Conservation (phyloP, 2,888 invertebrate genomes). For the Nymphalis c-album region DNA sequence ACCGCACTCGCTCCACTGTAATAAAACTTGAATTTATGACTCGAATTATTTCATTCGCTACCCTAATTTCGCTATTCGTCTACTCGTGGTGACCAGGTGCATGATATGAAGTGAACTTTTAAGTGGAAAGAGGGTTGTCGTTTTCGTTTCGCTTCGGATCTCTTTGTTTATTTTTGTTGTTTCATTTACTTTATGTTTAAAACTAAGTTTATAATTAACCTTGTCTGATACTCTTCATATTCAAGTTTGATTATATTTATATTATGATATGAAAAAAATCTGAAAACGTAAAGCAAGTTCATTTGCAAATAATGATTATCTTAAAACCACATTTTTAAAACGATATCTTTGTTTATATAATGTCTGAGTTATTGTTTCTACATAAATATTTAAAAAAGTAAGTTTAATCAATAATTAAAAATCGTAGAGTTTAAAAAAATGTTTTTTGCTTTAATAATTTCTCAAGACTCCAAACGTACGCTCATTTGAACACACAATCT, state of each 20-base stretch:
- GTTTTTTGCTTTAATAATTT: background rate
- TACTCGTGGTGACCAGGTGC: conserved; percentile 69
- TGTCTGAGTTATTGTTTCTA: no score
- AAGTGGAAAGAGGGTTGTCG: conserved; percentile 59
- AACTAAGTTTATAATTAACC: background rate
- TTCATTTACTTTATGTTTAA: background rate
- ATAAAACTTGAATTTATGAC: conserved; percentile 79
- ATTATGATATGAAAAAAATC: no score
- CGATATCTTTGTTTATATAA: no score
- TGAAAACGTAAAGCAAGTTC: no score
- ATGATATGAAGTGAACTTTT: conserved; percentile 68
- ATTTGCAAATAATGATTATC: no score
- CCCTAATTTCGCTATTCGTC: conserved; percentile 67
- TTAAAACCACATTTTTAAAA: no score
- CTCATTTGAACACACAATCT: background rate
- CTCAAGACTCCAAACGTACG: background rate
- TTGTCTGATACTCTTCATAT: no score
- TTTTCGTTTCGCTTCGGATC: conserved; percentile 58
- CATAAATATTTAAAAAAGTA: no score
- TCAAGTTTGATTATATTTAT: background rate
- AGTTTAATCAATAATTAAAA: no score
- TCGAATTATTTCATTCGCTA: conserved; percentile 74
- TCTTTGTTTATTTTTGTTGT: conserved; percentile 12
- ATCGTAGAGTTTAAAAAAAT: no score
- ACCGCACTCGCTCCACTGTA: conserved; percentile 58